Conservation (phyloP, 2,797 vertebrate genomes). For the Chlorospingus flavigularis region DNA sequence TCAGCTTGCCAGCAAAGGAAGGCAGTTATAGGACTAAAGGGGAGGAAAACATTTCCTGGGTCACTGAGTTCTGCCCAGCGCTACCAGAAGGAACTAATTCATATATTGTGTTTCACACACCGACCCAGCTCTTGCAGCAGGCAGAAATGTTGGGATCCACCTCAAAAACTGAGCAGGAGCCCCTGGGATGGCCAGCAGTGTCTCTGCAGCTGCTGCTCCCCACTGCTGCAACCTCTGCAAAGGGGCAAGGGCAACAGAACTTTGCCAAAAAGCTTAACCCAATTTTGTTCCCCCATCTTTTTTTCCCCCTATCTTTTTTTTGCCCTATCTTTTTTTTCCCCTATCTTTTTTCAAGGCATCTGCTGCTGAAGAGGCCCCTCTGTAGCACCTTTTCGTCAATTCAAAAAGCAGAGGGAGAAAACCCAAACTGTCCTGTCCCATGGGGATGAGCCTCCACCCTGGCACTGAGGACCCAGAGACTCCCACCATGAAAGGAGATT, state of each 20-base stretch:
- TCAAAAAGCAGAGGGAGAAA: neutral
- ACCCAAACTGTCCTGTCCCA: neutral
- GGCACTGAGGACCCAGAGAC: neutral
- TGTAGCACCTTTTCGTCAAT: neutral
- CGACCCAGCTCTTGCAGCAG: neutral
- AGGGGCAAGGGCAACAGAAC: neutral
- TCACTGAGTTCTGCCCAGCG: neutral
- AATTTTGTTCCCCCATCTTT: too few species aligned
- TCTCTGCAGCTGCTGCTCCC: neutral
- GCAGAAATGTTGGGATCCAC: neutral
- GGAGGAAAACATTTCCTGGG: slow-evolving; percentile 63
- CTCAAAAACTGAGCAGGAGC: neutral
- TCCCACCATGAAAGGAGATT: neutral
- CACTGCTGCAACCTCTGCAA: neutral
- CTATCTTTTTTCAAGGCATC: neutral
- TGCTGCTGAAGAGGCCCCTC: neutral
- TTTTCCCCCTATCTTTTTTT: too few species aligned
- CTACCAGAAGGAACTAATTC: slow-evolving; percentile 51
- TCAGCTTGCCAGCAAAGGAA: slow-evolving; percentile 27
- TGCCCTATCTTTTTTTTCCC: accelerated
- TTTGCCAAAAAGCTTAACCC: neutral
- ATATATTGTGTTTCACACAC: neutral
- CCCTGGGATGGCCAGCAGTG: accelerated
- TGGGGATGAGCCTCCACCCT: neutral
- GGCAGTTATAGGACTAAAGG: slow-evolving; percentile 40